Base-by-base conservation (phyloP, 2,888 invertebrate genomes). In the Aethes cnicana region DNA sequence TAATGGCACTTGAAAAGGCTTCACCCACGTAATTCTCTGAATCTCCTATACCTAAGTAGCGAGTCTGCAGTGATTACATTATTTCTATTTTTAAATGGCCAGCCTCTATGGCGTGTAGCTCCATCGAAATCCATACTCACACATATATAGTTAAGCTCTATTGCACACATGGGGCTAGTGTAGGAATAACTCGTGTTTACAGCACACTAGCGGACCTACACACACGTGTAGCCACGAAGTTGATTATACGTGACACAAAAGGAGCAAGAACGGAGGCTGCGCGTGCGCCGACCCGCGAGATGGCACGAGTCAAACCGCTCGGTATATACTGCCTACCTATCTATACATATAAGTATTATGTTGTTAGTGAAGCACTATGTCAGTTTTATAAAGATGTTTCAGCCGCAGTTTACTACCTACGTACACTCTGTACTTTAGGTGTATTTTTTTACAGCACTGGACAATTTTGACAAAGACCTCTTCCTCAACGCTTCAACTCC, bases 211-310 rank as follows among this genome's bases (percentile, higher is more conserved):
- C 63, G 61, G 62, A 72, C 66, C 46, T 55, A 72, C 74, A 54
- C 77, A 77, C 74, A 79, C 76, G 77, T 61, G 57, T 58, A 63
- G 49, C 56, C 62, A 70, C 64, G 64, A 70, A 72, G 74, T 76
- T 76, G 79, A 76, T 77, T 74, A 73, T 48, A 43, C 77, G 77
- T 79, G 80, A 80, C 77, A 84, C 79, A 87, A 88, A 87, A 86
- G 81, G 82, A 86, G 76, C 82, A 85, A 83, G 66, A 78, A 72
- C 74, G 82, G 83, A 84, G 85, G 84, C 86, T 84, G 85, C 84
- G 84, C 87, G 87, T 81, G 86, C 85, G 81, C 76, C 82, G 85
- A 84, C 83, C 84, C 77, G 73, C 75, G 74, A 70, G 76, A 73
- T 74, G 83, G 86, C 86, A 86, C 88, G 88, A 87, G 87, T 80